phyloP scores from a whole-genome alignment of 2,797 vertebrate species.

The Peromyscus eremicus region DNA sequence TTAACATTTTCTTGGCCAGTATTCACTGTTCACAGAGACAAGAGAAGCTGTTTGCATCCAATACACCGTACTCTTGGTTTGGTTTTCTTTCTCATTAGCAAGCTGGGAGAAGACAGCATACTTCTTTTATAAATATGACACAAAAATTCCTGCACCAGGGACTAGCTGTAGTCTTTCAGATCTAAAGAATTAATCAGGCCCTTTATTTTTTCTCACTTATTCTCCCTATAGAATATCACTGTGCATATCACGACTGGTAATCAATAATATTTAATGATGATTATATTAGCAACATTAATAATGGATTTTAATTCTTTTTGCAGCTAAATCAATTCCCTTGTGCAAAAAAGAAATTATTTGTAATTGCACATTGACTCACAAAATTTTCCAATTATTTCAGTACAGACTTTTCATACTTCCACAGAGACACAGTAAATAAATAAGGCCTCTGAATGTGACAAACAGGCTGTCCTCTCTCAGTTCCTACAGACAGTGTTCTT shows the following conservation, averaged over 20 bases:
- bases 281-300: constrained; percentile 74
- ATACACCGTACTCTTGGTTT: constrained; percentile 69
- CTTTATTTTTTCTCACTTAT: constrained; percentile 52
- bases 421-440: constrained; percentile 64
- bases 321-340: constrained; percentile 75
- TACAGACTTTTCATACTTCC: constrained; percentile 60
- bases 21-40: constrained; percentile 75
- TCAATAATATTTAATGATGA: constrained; percentile 78
- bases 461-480: neutral
- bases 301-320: constrained; percentile 74
- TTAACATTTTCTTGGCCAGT: constrained; percentile 80
- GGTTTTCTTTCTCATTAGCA: constrained; percentile 78
- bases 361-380: constrained; percentile 68
- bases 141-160: constrained; percentile 56
- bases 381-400: constrained; percentile 75
- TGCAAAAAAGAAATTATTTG: constrained; percentile 73
- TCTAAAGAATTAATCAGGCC: constrained; percentile 45
- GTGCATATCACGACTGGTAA: constrained; percentile 58
- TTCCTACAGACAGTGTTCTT: neutral
- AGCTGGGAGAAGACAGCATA: constrained; percentile 75
- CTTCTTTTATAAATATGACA: constrained; percentile 74
- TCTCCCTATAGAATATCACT: constrained; percentile 53
- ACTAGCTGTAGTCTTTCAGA: constrained; percentile 58
- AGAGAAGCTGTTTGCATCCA: constrained; percentile 74
- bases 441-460: neutral